Evolutionary conservation across 2,797 vertebrate species (phyloP).

Genomic region (Champsocephalus esox): DNA sequence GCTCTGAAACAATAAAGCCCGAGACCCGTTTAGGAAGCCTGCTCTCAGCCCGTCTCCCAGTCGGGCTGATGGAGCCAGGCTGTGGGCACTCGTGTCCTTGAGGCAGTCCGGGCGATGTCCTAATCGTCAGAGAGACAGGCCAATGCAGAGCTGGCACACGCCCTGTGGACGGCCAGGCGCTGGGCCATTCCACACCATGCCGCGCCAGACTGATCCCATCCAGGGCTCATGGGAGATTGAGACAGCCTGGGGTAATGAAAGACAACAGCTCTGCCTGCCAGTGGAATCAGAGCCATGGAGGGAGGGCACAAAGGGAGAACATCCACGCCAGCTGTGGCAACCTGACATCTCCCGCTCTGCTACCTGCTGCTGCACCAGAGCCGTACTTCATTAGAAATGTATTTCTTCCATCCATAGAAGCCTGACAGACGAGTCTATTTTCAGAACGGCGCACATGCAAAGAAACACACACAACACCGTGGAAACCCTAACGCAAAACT

Average conservation of each 20-base stretch:
- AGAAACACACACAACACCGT: background rate
- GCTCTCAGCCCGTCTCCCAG: constrained; percentile 40
- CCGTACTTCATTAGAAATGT: constrained; percentile 32
- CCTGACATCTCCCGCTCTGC: constrained; percentile 53
- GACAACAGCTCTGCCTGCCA: constrained; percentile 79
- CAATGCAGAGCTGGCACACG: constrained; percentile 70
- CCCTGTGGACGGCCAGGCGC: constrained; percentile 48
- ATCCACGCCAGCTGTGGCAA: constrained; percentile 69
- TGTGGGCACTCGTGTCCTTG: constrained; percentile 64
- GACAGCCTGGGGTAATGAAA: constrained; percentile 80
- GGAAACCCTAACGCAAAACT: background rate
- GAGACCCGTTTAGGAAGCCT: constrained; percentile 47
- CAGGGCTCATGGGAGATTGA: constrained; percentile 66
- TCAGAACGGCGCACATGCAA: background rate
- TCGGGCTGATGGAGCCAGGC: constrained; percentile 54
- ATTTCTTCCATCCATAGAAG: background rate
- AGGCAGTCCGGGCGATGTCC: constrained; percentile 72
- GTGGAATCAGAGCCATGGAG: constrained; percentile 65
- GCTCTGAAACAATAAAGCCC: constrained; percentile 49
- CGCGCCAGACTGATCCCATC: constrained; percentile 55
- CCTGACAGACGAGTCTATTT: background rate
- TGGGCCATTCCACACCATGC: constrained; percentile 42
- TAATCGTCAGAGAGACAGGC: constrained; percentile 74
- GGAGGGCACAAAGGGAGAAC: constrained; percentile 55
- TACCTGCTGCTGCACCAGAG: constrained; percentile 61